phyloP scores from a whole-genome alignment of 2,888 invertebrate species.

The Sicus ferrugineus region DNA sequence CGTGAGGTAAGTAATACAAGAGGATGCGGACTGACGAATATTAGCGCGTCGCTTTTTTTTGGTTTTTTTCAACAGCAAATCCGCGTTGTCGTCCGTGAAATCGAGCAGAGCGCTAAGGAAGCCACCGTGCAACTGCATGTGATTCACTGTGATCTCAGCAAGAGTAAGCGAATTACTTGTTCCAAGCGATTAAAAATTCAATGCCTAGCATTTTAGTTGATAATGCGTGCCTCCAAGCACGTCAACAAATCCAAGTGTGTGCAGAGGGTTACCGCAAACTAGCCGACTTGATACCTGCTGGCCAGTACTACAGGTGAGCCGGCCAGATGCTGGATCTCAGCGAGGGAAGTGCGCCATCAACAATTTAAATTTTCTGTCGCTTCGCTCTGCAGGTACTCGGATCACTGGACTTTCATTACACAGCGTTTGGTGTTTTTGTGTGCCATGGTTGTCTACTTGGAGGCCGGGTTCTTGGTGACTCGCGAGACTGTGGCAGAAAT shows the following conservation, averaged over 20 bases:
- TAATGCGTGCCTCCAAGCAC: conserved; percentile 71
- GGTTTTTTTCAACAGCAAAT: conserved; percentile 49
- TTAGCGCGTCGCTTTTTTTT: conserved; percentile 1
- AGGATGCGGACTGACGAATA: neutral
- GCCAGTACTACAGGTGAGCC: conserved; percentile 80
- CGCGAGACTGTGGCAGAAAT: conserved; percentile 79
- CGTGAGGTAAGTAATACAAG: conserved; percentile 74
- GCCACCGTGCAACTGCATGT: conserved; percentile 81
- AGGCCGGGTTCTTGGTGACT: conserved; percentile 77
- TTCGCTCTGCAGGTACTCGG: conserved; percentile 73
- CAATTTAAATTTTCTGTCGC: neutral
- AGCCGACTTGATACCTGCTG: conserved; percentile 72
- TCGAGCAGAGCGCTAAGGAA: conserved; percentile 81
- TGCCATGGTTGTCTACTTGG: conserved; percentile 81
- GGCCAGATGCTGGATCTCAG: neutral
- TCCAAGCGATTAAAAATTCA: neutral
- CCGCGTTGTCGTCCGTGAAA: conserved; percentile 66
- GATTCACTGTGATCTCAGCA: conserved; percentile 78
- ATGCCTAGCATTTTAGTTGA: conserved; percentile 64
- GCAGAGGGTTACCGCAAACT: conserved; percentile 72
- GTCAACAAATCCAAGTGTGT: conserved; percentile 73
- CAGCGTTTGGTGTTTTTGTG: conserved; percentile 82
- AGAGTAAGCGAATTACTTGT: conserved; percentile 66
- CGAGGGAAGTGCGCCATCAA: neutral
- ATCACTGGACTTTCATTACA: conserved; percentile 85